phyloP scores from a whole-genome alignment of 2,888 invertebrate genomes.

The Epsilonema sp. region DNA sequence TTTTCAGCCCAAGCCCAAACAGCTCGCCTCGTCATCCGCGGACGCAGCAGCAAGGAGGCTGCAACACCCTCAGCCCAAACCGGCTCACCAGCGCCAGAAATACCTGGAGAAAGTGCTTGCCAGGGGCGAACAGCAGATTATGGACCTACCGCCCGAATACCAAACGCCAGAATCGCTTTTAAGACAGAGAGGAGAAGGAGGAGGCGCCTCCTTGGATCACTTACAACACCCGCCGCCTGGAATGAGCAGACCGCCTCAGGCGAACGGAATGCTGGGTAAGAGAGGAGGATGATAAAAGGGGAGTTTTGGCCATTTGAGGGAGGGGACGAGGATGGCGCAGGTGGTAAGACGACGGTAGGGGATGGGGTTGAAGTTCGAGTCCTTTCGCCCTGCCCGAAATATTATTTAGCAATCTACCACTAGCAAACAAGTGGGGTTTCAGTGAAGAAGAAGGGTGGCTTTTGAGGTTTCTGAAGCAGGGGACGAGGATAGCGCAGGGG shows the following conservation, averaged over 20 bases:
- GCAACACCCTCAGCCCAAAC: slow-evolving; percentile 2
- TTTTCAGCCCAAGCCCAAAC: slow-evolving; percentile 2
- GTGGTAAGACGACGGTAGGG: no score
- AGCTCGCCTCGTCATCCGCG: no score
- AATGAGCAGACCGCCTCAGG: background rate
- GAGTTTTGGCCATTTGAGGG: no score
- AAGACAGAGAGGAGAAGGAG: no score
- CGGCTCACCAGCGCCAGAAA: slow-evolving; percentile 5
- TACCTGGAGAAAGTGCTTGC: slow-evolving; percentile 1
- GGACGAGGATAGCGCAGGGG: no score
- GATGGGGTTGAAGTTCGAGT: no score
- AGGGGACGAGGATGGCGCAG: no score
- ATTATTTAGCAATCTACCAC: no score
- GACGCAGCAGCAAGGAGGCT: background rate
- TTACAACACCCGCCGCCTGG: background rate
- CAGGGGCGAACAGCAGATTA: slow-evolving; percentile 1
- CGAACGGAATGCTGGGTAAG: background rate
- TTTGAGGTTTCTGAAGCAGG: no score
- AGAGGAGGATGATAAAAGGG: background rate
- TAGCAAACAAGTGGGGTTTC: no score
- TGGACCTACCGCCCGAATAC: slow-evolving; percentile 8
- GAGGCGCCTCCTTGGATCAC: background rate
- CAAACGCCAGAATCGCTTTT: slow-evolving; percentile 6
- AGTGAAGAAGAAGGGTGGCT: no score
- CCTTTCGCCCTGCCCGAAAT: no score